phyloP scores from a whole-genome alignment of 2,888 invertebrate species.

The Bhutanitis thaidina region DNA sequence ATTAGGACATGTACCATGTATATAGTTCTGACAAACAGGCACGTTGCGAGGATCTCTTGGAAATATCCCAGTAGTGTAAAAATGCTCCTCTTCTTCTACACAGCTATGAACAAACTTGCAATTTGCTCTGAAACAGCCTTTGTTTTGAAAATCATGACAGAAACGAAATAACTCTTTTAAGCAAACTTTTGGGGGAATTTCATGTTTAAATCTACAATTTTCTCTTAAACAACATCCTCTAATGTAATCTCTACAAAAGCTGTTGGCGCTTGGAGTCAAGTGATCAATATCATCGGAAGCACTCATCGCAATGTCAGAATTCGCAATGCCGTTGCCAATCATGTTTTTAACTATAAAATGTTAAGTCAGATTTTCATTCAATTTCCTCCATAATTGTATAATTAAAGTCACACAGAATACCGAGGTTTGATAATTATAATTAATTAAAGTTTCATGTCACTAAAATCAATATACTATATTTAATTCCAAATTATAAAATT shows the following conservation, averaged over 20 bases:
- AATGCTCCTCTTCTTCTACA: slow-evolving; percentile 84
- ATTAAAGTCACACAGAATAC: background rate
- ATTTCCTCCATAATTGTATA: background rate
- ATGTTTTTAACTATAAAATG: slow-evolving; percentile 27
- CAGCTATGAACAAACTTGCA: slow-evolving; percentile 86
- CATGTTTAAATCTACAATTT: slow-evolving; percentile 70
- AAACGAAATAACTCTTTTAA: slow-evolving; percentile 71
- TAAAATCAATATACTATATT: too few relatives aligned
- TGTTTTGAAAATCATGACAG: slow-evolving; percentile 84
- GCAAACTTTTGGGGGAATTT: slow-evolving; percentile 52
- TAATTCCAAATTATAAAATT: too few relatives aligned
- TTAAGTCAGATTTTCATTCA: slow-evolving; percentile 3
- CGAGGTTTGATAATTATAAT: background rate
- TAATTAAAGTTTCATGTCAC: slow-evolving; percentile 1
- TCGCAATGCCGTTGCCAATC: slow-evolving; percentile 38
- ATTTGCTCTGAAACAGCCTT: slow-evolving; percentile 81
- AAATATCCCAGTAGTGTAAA: slow-evolving; percentile 81
- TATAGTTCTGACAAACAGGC: slow-evolving; percentile 81
- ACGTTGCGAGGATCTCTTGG: slow-evolving; percentile 66
- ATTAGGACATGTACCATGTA: slow-evolving; percentile 79
- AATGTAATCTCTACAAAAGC: slow-evolving; percentile 73
- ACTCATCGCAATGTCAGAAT: slow-evolving; percentile 40
- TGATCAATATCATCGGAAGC: slow-evolving; percentile 48
- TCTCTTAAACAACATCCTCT: slow-evolving; percentile 76
- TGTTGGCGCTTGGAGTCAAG: slow-evolving; percentile 34